These are phyloP conservation scores for Ooceraea biroi DNA, from an alignment of 1,140 invertebrate species.

Conservation along the genomic window DNA sequence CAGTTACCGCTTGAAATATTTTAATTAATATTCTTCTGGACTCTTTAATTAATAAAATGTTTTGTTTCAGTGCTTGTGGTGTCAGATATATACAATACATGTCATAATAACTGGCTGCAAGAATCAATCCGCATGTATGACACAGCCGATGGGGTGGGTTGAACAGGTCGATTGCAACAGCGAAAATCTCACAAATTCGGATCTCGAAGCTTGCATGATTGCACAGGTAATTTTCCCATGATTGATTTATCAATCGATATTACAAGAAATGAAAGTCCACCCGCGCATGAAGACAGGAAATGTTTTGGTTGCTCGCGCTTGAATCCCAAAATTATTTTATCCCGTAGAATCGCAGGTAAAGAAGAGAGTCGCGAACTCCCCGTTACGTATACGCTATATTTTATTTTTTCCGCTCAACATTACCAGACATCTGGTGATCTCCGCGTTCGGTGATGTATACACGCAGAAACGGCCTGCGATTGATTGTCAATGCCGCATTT, in stretches of 20 bases:
- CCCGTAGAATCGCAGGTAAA: conserved; percentile 23
- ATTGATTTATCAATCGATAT: not conserved
- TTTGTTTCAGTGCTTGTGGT: not conserved
- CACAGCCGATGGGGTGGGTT: not conserved
- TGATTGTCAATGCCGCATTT: conserved; percentile 62
- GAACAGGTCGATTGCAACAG: not conserved
- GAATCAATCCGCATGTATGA: not conserved
- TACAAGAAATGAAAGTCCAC: not conserved
- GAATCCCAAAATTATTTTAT: conserved; percentile 20
- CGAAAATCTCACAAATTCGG: not conserved
- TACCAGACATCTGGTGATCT: not conserved
- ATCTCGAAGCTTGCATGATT: not conserved
- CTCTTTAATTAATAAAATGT: no score
- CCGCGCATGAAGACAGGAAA: no score
- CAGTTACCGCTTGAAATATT: not conserved
- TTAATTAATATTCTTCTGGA: no score
- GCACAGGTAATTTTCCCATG: conserved; percentile 6
- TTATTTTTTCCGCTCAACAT: conserved; percentile 16
- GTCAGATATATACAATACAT: not conserved
- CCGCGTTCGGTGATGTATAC: conserved; percentile 15
- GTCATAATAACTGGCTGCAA: not conserved
- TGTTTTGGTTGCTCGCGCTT: not conserved
- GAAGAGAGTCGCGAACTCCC: not conserved
- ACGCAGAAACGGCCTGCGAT: conserved; percentile 56
- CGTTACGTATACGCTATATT: not conserved